Evolutionary conservation across 2,113 vertebrate genomes (phyloP).

Genomic region (Ageneiosus marmoratus): DNA sequence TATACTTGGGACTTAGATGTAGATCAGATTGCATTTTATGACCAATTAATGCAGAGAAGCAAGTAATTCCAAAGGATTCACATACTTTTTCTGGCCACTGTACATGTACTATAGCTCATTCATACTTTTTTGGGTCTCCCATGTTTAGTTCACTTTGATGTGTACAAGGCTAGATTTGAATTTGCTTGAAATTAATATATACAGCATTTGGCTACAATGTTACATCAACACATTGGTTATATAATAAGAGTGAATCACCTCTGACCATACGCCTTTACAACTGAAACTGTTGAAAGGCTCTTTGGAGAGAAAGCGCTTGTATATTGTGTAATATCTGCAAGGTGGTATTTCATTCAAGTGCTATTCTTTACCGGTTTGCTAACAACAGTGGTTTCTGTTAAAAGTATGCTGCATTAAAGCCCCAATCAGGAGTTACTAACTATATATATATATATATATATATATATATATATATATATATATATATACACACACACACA

Average conservation of each 20-base stretch:
- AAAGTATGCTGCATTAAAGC: neutral
- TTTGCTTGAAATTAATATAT: neutral
- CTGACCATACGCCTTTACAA: neutral
- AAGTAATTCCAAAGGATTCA: too few species aligned
- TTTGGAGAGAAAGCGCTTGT: neutral
- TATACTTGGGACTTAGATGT: too few species aligned
- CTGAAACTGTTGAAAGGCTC: neutral
- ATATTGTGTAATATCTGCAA: neutral
- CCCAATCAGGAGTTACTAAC: too few species aligned
- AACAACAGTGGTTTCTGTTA: neutral
- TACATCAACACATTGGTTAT: neutral
- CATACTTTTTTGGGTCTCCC: neutral
- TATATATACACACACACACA: too few species aligned
- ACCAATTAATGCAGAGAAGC: too few species aligned
- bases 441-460: too few species aligned
- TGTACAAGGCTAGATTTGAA: slow-evolving; percentile 3
- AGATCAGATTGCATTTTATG: too few species aligned
- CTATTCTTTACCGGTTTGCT: neutral
- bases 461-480: too few species aligned
- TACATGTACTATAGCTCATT: neutral
- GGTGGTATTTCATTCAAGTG: neutral
- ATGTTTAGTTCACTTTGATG: neutral
- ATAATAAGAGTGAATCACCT: neutral
- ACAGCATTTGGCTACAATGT: neutral
- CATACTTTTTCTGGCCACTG: too few species aligned